phyloP scores from a whole-genome alignment of 2,888 invertebrate genomes.

The Fragum fragum region DNA sequence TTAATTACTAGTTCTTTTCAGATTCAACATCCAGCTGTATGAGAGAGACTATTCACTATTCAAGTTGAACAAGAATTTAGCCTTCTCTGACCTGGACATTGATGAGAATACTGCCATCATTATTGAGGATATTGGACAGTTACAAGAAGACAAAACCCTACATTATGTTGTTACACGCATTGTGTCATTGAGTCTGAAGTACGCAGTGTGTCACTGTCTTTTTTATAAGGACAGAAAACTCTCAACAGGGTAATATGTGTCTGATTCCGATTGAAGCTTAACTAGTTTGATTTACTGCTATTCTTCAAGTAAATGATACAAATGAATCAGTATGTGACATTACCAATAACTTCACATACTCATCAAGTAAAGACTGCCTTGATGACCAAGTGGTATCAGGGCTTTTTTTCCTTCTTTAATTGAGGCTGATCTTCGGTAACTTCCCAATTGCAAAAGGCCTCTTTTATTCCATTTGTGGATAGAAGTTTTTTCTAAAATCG shows the following conservation, averaged over 20 bases:
- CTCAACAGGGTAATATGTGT: slow-evolving; percentile 38
- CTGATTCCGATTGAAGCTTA: no score
- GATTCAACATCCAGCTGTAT: slow-evolving; percentile 70
- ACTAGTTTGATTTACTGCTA: no score
- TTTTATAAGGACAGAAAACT: slow-evolving; percentile 48
- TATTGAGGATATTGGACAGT: slow-evolving; percentile 54
- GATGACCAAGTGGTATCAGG: no score
- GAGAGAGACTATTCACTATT: slow-evolving; percentile 70
- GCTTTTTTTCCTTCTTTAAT: no score
- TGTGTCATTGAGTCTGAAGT: slow-evolving; percentile 69
- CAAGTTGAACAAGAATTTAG: slow-evolving; percentile 17
- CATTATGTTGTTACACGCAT: slow-evolving; percentile 68
- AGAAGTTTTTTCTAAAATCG: no score
- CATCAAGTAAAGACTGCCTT: no score
- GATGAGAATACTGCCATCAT: slow-evolving; percentile 74
- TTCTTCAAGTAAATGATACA: no score
- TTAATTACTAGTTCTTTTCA: slow-evolving; percentile 57
- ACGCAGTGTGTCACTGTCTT: slow-evolving; percentile 71
- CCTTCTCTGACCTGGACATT: slow-evolving; percentile 73
- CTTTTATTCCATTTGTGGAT: no score
- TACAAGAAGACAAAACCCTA: slow-evolving; percentile 63
- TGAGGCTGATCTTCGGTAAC: no score
- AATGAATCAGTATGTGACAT: no score
- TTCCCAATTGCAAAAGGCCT: no score
- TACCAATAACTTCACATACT: no score